Conservation (phyloP, 2,797 vertebrate species). For the Fringilla coelebs region DNA sequence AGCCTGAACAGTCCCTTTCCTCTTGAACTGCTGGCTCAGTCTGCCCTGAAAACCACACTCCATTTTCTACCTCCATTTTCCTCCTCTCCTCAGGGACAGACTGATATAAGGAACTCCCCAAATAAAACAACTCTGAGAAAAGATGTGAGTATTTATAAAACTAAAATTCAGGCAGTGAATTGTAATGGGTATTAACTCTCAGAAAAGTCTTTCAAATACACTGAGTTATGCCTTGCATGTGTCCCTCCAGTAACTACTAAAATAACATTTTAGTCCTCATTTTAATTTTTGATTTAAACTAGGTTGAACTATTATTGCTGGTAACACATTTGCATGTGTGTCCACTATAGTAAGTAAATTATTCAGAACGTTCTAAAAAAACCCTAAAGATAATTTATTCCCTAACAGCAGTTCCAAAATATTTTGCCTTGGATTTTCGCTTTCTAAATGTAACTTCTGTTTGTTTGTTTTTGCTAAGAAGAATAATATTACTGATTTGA, state of each 20-base stretch:
- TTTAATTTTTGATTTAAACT: neutral
- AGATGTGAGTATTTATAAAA: neutral
- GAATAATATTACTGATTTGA: neutral
- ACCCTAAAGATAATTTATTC: conserved; percentile 3
- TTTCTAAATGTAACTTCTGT: neutral
- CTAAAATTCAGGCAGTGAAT: neutral
- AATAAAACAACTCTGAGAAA: neutral
- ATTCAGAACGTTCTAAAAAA: neutral
- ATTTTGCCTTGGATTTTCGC: neutral
- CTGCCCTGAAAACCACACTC: neutral
- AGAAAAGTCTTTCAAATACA: neutral
- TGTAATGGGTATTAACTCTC: neutral
- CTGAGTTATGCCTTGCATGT: neutral
- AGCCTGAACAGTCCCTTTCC: neutral
- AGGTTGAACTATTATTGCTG: neutral
- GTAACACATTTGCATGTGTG: neutral
- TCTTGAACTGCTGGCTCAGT: neutral
- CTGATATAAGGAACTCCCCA: neutral
- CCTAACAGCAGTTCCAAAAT: conserved; percentile 7
- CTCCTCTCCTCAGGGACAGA: neutral
- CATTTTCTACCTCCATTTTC: neutral
- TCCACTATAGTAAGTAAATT: neutral
- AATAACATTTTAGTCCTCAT: neutral
- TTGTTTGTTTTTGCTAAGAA: neutral
- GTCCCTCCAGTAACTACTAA: neutral